Evolutionary conservation across 2,113 vertebrate species (phyloP), one percentile per base, ranked within the genome.

Genomic region (Periophthalmodon schlosseri): DNA sequence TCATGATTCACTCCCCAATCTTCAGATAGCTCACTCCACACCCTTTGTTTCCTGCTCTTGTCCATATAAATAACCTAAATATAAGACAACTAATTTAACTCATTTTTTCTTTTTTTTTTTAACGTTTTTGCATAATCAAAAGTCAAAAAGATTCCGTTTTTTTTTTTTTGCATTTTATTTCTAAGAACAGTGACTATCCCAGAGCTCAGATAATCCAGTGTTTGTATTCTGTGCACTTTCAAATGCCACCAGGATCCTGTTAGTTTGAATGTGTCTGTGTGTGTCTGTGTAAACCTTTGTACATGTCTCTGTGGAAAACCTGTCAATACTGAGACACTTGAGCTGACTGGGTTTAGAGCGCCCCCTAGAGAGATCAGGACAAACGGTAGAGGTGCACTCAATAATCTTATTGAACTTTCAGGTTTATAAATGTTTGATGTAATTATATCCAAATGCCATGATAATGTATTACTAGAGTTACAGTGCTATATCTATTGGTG

Each of bases 321-420:
- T 81, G 57, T 87, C 87, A 71, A 78, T 82, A 80, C 78, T 66
- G 84, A 78, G 74, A 84, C 78, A 82, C 73, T 70, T 71, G 70
- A 72, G 13, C 8, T 70, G 82, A 85, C 72, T 56, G 72, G 76
- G 15, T 23, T 75, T 13, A 18, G 28, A 73, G 68, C n/a, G 10
- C 63, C 46, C 70, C 20, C 5, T 4, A 28, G 58, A 76, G 73
- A 57, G 68, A 63, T 47, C 68, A 76, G 76, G 76, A 75, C 61
- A 69, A 60, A 56, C 47, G 70, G 36, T 63, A n/a, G 12, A 70
- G 67, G 68, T 71, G 4, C 67, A 44, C 70, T 81, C 68, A 23
- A 33, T 65, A 33, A 52, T 69, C 8, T 66, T 34, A 63, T 36
- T 8, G 39, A 61, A 65, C 73, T 49, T 16, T 47, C 16, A 23